Conservation (phyloP, 2,113 vertebrate species). For the Oceanodroma tethys region DNA sequence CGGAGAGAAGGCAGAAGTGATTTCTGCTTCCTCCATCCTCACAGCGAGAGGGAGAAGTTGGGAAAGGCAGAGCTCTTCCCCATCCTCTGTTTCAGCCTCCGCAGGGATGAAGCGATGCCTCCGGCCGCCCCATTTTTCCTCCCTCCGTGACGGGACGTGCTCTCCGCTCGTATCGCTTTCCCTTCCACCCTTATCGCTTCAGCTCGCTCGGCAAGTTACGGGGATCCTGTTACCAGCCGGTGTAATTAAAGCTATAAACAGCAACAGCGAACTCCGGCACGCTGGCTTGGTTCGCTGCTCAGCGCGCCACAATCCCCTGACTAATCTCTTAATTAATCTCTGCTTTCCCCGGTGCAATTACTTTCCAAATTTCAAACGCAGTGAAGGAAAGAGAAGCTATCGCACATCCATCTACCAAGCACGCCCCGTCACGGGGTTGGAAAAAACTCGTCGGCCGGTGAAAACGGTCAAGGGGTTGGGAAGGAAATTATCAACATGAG, state of each 20-base stretch:
- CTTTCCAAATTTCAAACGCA: background rate
- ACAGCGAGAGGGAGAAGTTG: background rate
- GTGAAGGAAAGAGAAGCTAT: background rate
- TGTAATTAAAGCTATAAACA: constrained; percentile 40
- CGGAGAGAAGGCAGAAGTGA: background rate
- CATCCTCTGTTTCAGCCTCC: background rate
- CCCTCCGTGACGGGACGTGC: accelerated
- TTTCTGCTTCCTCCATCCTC: background rate
- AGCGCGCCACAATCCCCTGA: background rate
- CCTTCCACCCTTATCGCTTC: background rate
- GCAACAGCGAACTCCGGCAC: accelerated
- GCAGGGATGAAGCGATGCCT: accelerated
- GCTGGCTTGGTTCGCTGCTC: background rate
- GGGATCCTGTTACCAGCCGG: background rate
- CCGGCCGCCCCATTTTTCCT: background rate
- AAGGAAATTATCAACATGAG: accelerated
- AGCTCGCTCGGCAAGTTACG: background rate
- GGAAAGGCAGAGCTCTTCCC: background rate
- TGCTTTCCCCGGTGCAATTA: background rate
- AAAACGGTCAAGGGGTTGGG: background rate
- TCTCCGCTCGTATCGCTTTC: background rate
- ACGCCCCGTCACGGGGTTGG: background rate
- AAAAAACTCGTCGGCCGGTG: accelerated
- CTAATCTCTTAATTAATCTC: constrained; percentile 43
- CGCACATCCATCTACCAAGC: background rate